Base-by-base conservation (phyloP, 2,888 invertebrate species). In the Acrobasis suavella region DNA sequence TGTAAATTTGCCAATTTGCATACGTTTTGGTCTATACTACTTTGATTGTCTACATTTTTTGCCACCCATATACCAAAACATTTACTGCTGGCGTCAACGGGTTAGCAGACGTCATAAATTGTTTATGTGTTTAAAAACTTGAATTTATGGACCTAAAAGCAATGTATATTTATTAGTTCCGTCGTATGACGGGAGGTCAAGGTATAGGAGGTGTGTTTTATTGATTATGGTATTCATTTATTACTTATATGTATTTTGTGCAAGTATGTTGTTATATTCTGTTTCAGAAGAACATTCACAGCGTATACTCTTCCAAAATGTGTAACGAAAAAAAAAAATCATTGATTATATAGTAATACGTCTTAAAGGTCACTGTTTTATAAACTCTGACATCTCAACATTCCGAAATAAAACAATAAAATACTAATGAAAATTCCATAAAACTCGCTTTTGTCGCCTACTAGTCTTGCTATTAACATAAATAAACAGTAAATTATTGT, bases 1-100 rank as follows among this genome's bases (percentile, higher is more conserved):
- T 88, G 78, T 87, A 83, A 87, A 89, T 86, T 81, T 60, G 78
- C 73, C 77, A 82, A 89, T 89, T 90, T 85, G 77, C 87, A 89
- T 87, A 71, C 78, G 72, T 82, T 85, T 83, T 79, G 65, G 70
- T 77, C 67, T 73, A 75, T 68, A 73, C 70, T 65, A 74, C 72
- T 81, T 80, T 81, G 77, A 82, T 81, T 82, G 78, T 81, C 67
- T 77, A 70, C 9, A 74, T 75, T 79, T 77, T 70, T 72, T 73
- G 73, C 75, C 71, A 74, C 74, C 67, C 71, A 69, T 69, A 70
- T 69, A 65, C 63, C 72, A 51, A 16, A 51, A 55, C 38, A 55
- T 62, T 65, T 63, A 63, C 17, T 54, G 37, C 32, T 51, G 60
- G 39, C 60, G 38, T 60, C 50, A 60, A 50, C 51, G 38, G 17